Evolutionary conservation across 2,888 invertebrate species (phyloP).

Genomic region (Zelleria hepariella): DNA sequence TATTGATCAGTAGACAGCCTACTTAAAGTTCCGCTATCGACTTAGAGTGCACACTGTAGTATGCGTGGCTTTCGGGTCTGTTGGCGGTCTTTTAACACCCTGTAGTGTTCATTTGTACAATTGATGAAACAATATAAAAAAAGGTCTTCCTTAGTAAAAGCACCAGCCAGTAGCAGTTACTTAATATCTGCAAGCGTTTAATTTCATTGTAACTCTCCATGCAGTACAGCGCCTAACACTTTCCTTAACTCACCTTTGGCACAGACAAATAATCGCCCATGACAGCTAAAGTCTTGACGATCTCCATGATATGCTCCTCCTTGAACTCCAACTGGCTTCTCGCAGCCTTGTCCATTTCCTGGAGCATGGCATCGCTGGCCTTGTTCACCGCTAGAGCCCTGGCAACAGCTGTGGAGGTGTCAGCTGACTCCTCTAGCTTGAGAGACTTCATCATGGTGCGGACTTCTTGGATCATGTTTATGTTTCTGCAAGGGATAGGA

Average conservation of each 20-base stretch:
- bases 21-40: too few relatives aligned
- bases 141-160: too few relatives aligned
- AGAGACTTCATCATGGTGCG: constrained; percentile 72
- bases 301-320: constrained; percentile 59
- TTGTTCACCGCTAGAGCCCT: constrained; percentile 64
- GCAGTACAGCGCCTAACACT: too few relatives aligned
- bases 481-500: constrained; percentile 29
- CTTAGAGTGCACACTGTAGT: too few relatives aligned
- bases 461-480: constrained; percentile 57
- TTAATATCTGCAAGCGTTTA: too few relatives aligned
- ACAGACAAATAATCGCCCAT: constrained; percentile 33
- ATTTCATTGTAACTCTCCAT: too few relatives aligned
- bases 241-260: constrained; percentile 37
- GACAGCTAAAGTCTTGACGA: constrained; percentile 50
- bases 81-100: too few relatives aligned
- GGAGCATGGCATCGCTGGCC: constrained; percentile 33
- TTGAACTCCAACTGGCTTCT: constrained; percentile 38
- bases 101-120: too few relatives aligned
- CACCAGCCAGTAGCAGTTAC: too few relatives aligned
- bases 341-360: constrained; percentile 39
- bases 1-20: too few relatives aligned
- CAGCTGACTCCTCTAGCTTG: constrained; percentile 52
- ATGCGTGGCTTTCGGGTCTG: too few relatives aligned
- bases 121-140: too few relatives aligned
- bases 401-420: constrained; percentile 64